Base-by-base conservation (phyloP, 2,113 vertebrate genomes). In the Silurus meridionalis region DNA sequence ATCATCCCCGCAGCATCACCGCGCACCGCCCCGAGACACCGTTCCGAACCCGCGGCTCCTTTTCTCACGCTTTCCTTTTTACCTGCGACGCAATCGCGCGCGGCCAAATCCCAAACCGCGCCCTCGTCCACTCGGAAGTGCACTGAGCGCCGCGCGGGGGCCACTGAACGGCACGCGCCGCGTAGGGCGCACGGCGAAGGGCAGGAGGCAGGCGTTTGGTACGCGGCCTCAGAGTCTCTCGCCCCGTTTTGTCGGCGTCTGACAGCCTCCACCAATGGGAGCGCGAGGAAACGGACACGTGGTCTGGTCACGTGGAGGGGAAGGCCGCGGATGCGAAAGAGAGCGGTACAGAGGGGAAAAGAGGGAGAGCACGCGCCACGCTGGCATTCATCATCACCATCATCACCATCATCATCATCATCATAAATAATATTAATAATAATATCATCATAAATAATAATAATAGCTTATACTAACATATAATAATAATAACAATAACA, bases 41-140 rank as follows among this genome's bases (percentile, higher is more conserved):
- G 48, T 85, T 58, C 67, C 67, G 61, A 80, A 79, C 0, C 15
- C 67, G 75, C 84, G 50, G 74, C 79, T 46, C n/a, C 74, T 67
- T 67, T 37, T 37, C 37, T 37, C 5, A 79, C 74, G 50, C 74
- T 79, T 52, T 15, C 74, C 67, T 52, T 15, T 17, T 25, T 50
- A 79, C 84, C 84, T 79, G 50, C 84, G 75, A 80, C 63, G 80
- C 84, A 85, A 85, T 80, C 75, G 69, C 75, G 80, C 75, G 8
- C 6, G 21, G 67, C 55, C 1, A 69, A 50, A 74, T 25, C 4
- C 53, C 83, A 84, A 84, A 74, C 9, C 53, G 13, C 55, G 1
- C 7, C 0, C 37, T 5, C 0, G 14, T 23, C 15, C 1, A 21
- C 17, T 57, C 21, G 6, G 5, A 48, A 84, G 83, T 61, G 69